Percentiles rank a stretch among this genome's conserved stretches.
Evolutionary conservation across 1,140 invertebrate genomes (phyloP).

Genomic region (Calosoma granatense): DNA sequence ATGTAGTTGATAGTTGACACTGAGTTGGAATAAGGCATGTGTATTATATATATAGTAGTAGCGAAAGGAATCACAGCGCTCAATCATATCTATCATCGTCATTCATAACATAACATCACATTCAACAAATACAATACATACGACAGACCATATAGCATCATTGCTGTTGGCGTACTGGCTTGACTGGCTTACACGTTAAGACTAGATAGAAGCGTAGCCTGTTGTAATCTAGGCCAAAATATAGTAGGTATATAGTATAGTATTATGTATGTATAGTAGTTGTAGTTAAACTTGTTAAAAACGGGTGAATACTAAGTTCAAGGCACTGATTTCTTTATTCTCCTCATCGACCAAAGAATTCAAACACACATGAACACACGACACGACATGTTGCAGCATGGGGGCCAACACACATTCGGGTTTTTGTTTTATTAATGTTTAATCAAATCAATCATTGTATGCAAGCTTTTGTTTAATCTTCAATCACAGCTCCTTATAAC

Average conservation of each 20-base stretch:
- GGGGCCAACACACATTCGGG: too few relatives aligned
- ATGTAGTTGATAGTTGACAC: neutral
- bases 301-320: neutral
- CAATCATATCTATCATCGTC: too few relatives aligned
- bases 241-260: too few relatives aligned
- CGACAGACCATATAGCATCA: neutral
- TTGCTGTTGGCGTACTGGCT: too few relatives aligned
- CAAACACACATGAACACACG: neutral
- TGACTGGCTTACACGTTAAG: neutral
- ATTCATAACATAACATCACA: too few relatives aligned
- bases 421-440: neutral
- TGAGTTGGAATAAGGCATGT: slow-evolving; percentile 4
- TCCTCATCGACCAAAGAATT: neutral
- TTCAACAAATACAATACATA: neutral
- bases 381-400: too few relatives aligned
- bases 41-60: neutral
- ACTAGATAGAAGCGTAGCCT: slow-evolving; percentile 7
- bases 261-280: too few relatives aligned
- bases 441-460: neutral
- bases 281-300: neutral
- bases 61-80: slow-evolving; percentile 1
- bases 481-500: slow-evolving; percentile 2
- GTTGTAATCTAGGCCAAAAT: neutral
- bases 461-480: neutral
- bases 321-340: slow-evolving; percentile 1